Evolutionary conservation across 2,888 invertebrate genomes (phyloP), one percentile per base, ranked within the genome.

Genomic region (Ametastegia equiseti): DNA sequence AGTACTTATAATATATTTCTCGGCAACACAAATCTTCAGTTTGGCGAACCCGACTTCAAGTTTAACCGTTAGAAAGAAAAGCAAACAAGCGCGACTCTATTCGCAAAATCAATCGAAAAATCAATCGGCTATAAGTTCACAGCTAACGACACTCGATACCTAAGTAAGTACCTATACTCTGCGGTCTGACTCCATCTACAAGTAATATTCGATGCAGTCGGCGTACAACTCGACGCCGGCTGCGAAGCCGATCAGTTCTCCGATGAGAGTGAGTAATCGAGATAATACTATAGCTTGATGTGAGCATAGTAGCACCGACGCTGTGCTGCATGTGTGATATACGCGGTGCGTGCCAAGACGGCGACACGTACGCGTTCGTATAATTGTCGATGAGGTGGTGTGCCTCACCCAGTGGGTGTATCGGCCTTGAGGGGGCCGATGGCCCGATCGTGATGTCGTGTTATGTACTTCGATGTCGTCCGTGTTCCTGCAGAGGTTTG

Each of bases 381-480:
- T 60, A 57, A 15, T 19, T 33, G 82, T 50, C 65, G 19, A 54
- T 81, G 75, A 83, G 80, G 79, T 69, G 80, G 80, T 81, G 82
- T 57, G 81, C 78, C 80, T 79, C 69, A 39, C 83, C 81, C 81
- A 82, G 85, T 81, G 79, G 81, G 82, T 85, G 84, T 83, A 83
- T 67, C 84, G 87, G 83, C 87, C 86, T 87, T 87, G 87, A 83
- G 83, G 54, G 83, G 86, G 87, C 67, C 86, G 85, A 83, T 87
- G 85, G 84, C 84, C 87, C 84, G 57, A 63, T 60, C 78, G 45
- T 78, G 60, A 75, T 86, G 81, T 80, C 82, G 65, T 47, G 47
- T 81, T 81, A 81, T 57, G 63, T 47, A 36, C 33, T 54, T 75
- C 54, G 19, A 75, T 75, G 77, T 57, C 30, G 81, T 65, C 63